Evolutionary conservation across 1,140 invertebrate genomes (phyloP).

Genomic region (Cotesia vestalis): DNA sequence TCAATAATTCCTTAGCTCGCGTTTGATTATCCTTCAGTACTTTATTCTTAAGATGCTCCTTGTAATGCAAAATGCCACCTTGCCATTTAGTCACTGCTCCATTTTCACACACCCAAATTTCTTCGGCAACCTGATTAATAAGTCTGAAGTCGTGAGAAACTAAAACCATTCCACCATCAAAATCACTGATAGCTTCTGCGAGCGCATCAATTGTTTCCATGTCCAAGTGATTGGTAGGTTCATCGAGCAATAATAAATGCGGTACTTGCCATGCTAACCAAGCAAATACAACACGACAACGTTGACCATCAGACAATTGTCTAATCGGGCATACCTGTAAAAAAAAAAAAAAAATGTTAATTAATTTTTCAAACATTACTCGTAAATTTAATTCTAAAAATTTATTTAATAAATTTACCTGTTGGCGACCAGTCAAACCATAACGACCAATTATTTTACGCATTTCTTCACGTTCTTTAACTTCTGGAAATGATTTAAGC

Average conservation of each 20-base stretch:
- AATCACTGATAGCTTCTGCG: slow-evolving; percentile 97
- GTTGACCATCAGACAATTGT: slow-evolving; percentile 97
- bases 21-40: slow-evolving; percentile 75
- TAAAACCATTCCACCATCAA: slow-evolving; percentile 96
- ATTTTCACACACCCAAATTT: slow-evolving; percentile 99
- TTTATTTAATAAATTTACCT: slow-evolving; percentile 69
- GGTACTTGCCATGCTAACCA: slow-evolving; percentile 96
- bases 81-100: slow-evolving; percentile 96
- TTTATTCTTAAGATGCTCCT: slow-evolving; percentile 90
- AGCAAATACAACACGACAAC: slow-evolving; percentile 98
- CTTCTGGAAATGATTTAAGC: slow-evolving; percentile 95
- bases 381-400: too few species aligned
- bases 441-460: slow-evolving; percentile 98
- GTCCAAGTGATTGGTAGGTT: slow-evolving; percentile 99
- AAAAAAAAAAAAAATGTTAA: slow-evolving; percentile 31
- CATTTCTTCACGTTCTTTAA: slow-evolving; percentile 99
- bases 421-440: slow-evolving; percentile 94
- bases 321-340: slow-evolving; percentile 92
- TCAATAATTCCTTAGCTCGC: slow-evolving; percentile 56
- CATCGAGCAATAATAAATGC: slow-evolving; percentile 93
- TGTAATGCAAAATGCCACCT: slow-evolving; percentile 94
- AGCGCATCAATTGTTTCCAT: slow-evolving; percentile 99
- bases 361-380: background rate
- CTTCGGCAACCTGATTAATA: slow-evolving; percentile 98
- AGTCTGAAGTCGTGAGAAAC: slow-evolving; percentile 98